A percentile compares a stretch with the other conserved stretches of the same genome.
phyloP scores from a whole-genome alignment of 2,797 vertebrate genomes.

The Eurystomus glaucurus region DNA sequence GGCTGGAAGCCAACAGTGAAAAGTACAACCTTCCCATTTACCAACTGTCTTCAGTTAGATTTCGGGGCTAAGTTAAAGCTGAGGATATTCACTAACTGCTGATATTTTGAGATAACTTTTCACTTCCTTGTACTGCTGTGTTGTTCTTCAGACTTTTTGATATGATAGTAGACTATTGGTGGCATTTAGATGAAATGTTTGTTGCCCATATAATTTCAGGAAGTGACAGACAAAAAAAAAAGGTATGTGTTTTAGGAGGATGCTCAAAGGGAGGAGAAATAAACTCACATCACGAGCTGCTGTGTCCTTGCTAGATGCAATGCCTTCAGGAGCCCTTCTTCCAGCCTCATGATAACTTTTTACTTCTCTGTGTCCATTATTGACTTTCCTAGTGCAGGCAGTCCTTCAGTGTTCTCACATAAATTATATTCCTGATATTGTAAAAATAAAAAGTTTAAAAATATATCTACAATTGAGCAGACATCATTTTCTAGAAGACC shows the following conservation, averaged over 20 bases:
- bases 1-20: slow-evolving; percentile 32
- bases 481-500: background rate
- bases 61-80: background rate
- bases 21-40: slow-evolving; percentile 45
- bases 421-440: background rate
- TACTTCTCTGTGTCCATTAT: background rate
- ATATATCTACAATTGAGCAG: background rate
- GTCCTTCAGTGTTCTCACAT: background rate
- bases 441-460: background rate
- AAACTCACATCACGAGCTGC: background rate
- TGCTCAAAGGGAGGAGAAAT: background rate
- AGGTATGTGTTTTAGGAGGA: background rate
- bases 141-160: background rate
- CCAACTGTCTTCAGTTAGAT: slow-evolving; percentile 24
- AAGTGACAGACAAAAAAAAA: background rate
- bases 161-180: background rate
- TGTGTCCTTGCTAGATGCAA: background rate
- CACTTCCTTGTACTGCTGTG: background rate
- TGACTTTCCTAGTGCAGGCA: background rate
- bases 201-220: background rate
- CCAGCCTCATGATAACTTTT: background rate
- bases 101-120: background rate
- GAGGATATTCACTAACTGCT: background rate
- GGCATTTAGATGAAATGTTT: background rate
- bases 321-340: background rate